Base-by-base conservation (phyloP, 37 sponge, comb jelly and placozoan species). In the Oopsacas minuta region DNA sequence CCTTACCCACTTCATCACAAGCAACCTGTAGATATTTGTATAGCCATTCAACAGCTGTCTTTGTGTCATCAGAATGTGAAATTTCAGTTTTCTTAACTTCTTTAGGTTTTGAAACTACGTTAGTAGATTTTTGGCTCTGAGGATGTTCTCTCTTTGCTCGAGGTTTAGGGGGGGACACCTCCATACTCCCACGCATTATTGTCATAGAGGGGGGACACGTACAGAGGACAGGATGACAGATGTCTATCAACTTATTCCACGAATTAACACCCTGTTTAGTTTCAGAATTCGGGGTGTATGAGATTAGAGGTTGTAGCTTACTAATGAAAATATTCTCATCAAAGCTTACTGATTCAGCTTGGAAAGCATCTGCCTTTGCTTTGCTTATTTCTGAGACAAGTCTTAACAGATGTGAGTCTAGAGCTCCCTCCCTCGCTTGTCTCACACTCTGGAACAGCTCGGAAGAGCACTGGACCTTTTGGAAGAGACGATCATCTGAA, bases 401-500 rank as follows among this genome's bases (percentile, higher is more conserved):
- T 61, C 75, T 10, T 25, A 61, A 34, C 75, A 61, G 75, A 25
- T 61, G 75, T 12, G 75, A 61, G 75, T 61, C 75, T 34, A 61
- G 30, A 25, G 30, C 75, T 3, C 75, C 75, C 75, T 61, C 75
- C 75, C 75, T 25, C 75, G 75, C 75, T 34, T 61, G 75, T 5
- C 75, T 25, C 75, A 61, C 75, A 12, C 30, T 61, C 75, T 61
- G 75, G 75, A 61, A 61, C 1, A 61, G 75, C 75, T 61, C 75
- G 28, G 75, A 61, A 34, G 75, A 61, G 30, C 75, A 61, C 30
- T 61, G 75, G 17, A 61, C 75, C 75, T 61, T 61, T 34, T 61
- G 28, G 75, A 61, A 61, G 75, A 61, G 75, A n/a, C 75, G 75
- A 34, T 61, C 75, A 12, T 61, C 75, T n/a, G 75, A 61, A 12